Conservation (phyloP, 64 coral and sea anemone species). For the Dendrophyllia cribrosa region DNA sequence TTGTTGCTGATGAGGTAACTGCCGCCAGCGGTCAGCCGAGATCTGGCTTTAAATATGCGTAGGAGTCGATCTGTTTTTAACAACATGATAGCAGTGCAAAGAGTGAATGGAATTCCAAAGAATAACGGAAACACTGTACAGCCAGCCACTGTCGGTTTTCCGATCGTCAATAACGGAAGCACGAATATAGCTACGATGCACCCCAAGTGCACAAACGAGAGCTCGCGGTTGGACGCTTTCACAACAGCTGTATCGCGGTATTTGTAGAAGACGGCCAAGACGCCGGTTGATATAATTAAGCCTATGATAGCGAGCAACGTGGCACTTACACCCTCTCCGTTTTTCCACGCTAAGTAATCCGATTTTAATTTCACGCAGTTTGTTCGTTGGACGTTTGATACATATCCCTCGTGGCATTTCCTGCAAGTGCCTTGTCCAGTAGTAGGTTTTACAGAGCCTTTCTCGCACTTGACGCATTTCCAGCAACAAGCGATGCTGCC, state of each 20-base stretch:
- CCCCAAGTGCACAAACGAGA: constrained; percentile 83
- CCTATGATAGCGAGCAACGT: constrained; percentile 43
- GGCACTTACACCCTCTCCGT: constrained; percentile 26
- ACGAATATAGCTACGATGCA: constrained; percentile 70
- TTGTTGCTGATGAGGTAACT: constrained; percentile 94
- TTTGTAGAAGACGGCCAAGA: constrained; percentile 77
- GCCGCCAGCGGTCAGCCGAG: constrained; percentile 65
- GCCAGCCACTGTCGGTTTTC: constrained; percentile 62
- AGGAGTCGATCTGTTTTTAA: constrained; percentile 95
- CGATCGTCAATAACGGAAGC: constrained; percentile 67
- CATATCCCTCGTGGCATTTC: constrained; percentile 74
- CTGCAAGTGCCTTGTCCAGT: constrained; percentile 65
- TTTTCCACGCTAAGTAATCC: constrained; percentile 71
- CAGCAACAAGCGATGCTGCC: constrained; percentile 87
- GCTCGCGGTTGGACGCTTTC: constrained; percentile 93
- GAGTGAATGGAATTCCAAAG: constrained; percentile 80
- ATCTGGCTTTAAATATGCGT: constrained; percentile 89
- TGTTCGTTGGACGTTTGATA: constrained; percentile 67
- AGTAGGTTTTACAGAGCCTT: constrained; percentile 65
- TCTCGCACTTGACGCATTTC: constrained; percentile 84
- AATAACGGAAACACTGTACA: constrained; percentile 67
- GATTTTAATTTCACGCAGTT: constrained; percentile 80
- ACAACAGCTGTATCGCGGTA: constrained; percentile 85
- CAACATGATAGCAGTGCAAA: constrained; percentile 88
- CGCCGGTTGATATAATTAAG: constrained; percentile 2